Evolutionary conservation across 2,797 vertebrate species (phyloP).

Genomic region (Gymnoscopelus braueri): DNA sequence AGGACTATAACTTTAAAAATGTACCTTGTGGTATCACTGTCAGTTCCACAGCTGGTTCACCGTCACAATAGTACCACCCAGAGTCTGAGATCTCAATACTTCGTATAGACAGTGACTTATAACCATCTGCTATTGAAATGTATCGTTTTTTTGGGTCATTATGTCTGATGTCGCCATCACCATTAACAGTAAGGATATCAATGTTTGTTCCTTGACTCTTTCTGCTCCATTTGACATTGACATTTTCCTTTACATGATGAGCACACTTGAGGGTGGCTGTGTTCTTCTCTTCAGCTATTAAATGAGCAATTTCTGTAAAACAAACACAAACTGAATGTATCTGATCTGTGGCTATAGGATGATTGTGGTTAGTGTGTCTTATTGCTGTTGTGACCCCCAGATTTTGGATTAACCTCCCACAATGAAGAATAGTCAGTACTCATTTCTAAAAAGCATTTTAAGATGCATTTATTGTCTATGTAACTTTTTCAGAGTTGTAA

Average conservation of each 20-base stretch:
- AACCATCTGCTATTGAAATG: background rate
- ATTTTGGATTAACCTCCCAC: too few relatives aligned
- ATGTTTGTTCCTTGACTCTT: background rate
- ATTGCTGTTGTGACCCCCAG: too few relatives aligned
- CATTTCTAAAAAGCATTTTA: too few relatives aligned
- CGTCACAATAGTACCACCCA: conserved; percentile 2
- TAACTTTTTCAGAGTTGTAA: too few relatives aligned
- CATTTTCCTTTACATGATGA: background rate
- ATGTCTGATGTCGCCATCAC: background rate
- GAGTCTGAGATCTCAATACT: background rate
- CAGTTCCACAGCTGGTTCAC: background rate
- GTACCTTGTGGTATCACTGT: background rate
- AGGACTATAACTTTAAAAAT: too few relatives aligned
- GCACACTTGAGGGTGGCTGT: background rate
- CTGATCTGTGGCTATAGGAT: too few relatives aligned
- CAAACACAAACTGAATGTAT: background rate
- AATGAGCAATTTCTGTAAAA: background rate
- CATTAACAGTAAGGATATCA: background rate
- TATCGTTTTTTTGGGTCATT: background rate
- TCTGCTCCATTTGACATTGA: background rate
- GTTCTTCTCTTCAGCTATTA: background rate
- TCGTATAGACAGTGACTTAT: background rate
- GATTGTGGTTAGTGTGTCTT: too few relatives aligned
- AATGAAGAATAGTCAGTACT: too few relatives aligned
- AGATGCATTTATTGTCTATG: too few relatives aligned